Evolutionary conservation across 2,888 invertebrate species (phyloP).

Genomic region (Dryomyza anilis): DNA sequence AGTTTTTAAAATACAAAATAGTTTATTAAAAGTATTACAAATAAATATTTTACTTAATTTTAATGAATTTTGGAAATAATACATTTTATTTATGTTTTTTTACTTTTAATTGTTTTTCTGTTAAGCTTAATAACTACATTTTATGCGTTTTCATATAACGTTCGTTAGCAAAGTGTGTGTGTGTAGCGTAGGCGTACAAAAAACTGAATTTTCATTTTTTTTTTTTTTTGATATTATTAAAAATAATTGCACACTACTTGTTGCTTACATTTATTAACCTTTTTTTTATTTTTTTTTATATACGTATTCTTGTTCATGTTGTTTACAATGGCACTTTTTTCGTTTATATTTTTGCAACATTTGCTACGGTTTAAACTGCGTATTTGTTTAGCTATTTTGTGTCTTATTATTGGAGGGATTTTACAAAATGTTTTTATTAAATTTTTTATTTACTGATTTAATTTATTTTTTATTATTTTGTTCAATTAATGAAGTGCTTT

Average conservation of each 20-base stretch:
- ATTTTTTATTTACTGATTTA: background rate
- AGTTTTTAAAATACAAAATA: background rate
- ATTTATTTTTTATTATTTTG: background rate
- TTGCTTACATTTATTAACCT: background rate
- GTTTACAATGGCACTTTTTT: slow-evolving; percentile 19
- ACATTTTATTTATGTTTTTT: background rate
- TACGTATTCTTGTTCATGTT: background rate
- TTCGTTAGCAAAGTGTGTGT: no score
- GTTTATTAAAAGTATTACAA: slow-evolving; percentile 2
- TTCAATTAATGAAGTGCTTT: background rate
- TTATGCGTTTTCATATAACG: background rate
- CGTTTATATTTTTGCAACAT: background rate
- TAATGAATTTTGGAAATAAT: slow-evolving; percentile 1
- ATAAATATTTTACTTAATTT: slow-evolving; percentile 10
- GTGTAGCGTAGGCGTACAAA: slow-evolving; percentile 4
- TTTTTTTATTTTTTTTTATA: background rate
- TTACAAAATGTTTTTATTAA: background rate
- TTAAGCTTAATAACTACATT: slow-evolving; percentile 1
- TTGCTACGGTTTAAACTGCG: background rate
- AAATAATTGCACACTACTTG: slow-evolving; percentile 21
- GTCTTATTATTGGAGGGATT: no score
- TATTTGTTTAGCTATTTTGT: background rate
- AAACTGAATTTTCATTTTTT: background rate
- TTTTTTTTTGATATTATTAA: background rate
- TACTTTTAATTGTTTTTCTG: no score